Conservation (phyloP, 2,113 vertebrate species). For the Thryonomys swinderianus region DNA sequence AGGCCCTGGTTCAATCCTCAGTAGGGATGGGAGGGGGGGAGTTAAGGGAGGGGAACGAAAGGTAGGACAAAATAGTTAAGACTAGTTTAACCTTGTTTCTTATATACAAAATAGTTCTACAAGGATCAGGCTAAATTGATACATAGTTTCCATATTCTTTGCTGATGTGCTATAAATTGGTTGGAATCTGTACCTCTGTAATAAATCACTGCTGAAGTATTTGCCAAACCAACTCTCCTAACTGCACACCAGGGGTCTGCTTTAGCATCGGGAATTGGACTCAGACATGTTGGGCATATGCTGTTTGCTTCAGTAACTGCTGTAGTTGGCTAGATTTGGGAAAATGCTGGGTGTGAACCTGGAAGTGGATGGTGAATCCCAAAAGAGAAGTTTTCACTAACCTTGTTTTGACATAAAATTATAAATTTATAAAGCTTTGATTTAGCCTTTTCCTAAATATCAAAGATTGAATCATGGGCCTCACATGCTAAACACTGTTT, state of each 20-base stretch:
- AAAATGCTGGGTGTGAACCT: background rate
- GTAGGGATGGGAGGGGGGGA: background rate
- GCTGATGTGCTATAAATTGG: background rate
- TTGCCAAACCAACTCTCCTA: background rate
- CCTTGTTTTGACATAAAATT: slow-evolving; percentile 7
- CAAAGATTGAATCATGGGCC: background rate
- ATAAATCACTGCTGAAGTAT: background rate
- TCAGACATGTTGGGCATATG: background rate
- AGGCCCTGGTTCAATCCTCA: background rate
- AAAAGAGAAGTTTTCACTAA: background rate
- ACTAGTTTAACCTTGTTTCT: background rate
- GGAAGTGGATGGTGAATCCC: background rate
- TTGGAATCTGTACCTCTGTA: background rate
- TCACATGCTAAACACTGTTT: background rate
- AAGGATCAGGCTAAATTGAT: background rate
- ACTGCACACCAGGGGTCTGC: slow-evolving; percentile 20
- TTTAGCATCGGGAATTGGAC: background rate
- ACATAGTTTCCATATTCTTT: background rate
- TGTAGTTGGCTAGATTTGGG: background rate
- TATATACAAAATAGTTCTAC: background rate
- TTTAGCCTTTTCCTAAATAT: background rate
- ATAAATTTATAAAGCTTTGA: background rate
- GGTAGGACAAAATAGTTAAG: background rate
- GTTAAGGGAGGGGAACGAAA: background rate
- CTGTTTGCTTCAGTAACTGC: background rate